These are phyloP conservation scores for Saccopteryx bilineata DNA, from an alignment of 2,113 vertebrate species.

Conservation along the genomic window DNA sequence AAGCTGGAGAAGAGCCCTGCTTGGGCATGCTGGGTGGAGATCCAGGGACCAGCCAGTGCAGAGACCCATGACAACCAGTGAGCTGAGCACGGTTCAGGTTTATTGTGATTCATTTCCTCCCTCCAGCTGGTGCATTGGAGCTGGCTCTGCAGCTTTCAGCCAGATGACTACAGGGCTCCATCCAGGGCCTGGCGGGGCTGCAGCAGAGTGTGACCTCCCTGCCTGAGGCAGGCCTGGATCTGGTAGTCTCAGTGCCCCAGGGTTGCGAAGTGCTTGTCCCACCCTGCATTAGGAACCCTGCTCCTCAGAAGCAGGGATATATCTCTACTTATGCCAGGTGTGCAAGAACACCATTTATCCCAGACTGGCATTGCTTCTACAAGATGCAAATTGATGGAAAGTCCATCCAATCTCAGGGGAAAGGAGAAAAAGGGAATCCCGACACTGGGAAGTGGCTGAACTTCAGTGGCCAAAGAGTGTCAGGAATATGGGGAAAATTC, in stretches of 20 bases:
- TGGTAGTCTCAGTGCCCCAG: neutral
- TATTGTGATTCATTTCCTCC: conserved; percentile 29
- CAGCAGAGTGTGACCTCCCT: fast-evolving
- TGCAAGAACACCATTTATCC: too few relatives aligned
- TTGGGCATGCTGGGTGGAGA: neutral
- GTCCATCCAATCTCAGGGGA: neutral
- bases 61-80: neutral
- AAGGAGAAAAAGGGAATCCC: neutral
- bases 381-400: neutral
- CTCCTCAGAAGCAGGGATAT: neutral
- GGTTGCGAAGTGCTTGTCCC: neutral
- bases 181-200: neutral
- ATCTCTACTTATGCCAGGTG: neutral
- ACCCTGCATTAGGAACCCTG: neutral
- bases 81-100: neutral
- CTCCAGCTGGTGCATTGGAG: conserved; percentile 35
- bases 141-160: neutral
- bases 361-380: neutral
- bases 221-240: fast-evolving
- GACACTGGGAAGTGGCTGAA: neutral
- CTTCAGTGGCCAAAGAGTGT: neutral
- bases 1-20: neutral
- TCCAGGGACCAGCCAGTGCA: neutral
- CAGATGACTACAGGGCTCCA: neutral
- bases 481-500: neutral